Percentiles rank a stretch among this genome's conserved stretches.
Conservation (phyloP, 2,888 invertebrate species). For the Venusia cambrica region DNA sequence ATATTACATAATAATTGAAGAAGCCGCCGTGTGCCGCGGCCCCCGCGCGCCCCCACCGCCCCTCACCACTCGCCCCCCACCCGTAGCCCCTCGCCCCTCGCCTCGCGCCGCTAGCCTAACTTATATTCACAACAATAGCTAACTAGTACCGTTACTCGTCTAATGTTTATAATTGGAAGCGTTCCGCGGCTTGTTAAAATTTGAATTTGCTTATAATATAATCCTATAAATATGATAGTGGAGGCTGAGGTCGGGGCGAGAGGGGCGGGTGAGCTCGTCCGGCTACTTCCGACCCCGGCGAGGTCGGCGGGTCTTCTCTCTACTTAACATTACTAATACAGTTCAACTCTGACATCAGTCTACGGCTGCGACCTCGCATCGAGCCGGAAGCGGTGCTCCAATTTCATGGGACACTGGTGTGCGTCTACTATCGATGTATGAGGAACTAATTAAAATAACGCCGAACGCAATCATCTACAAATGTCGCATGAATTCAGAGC, state of each 20-base stretch:
- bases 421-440: conserved; percentile 24
- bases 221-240: conserved; percentile 47
- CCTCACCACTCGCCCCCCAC: conserved; percentile 29
- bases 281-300: conserved; percentile 15
- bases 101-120: conserved; percentile 42
- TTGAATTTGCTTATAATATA: conserved; percentile 68
- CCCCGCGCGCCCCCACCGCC: conserved; percentile 25
- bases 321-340: conserved; percentile 20
- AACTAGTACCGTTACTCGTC: conserved; percentile 67
- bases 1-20: conserved; percentile 44
- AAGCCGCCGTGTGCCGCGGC: conserved; percentile 35
- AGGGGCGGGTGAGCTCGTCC: conserved; percentile 29
- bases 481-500: conserved; percentile 36
- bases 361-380: conserved; percentile 23
- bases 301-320: conserved; percentile 12
- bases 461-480: conserved; percentile 25
- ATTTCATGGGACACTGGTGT: conserved; percentile 25
- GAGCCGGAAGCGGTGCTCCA: conserved; percentile 29
- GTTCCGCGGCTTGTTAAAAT: conserved; percentile 61
- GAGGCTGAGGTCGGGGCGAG: conserved; percentile 39
- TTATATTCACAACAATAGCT: conserved; percentile 68
- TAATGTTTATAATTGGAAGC: conserved; percentile 70
- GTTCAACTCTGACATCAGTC: conserved; percentile 21
- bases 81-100: conserved; percentile 34
- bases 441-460: conserved; percentile 24